Conservation (phyloP, 1,140 invertebrate genomes). For the Geopemphigus sp. region DNA sequence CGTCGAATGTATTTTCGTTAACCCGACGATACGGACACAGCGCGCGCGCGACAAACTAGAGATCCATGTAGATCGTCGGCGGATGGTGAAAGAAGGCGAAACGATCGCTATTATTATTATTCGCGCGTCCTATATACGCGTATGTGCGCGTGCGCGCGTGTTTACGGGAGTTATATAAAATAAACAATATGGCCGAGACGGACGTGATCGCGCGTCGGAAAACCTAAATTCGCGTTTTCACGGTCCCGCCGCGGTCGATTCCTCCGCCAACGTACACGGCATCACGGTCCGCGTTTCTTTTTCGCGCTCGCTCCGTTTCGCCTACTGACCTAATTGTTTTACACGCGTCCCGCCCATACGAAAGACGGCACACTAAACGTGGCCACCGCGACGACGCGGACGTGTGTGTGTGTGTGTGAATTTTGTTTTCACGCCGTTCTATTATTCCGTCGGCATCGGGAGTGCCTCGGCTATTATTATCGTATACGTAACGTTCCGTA, state of each 20-base stretch:
- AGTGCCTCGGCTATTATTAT: too few species aligned
- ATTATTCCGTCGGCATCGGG: not conserved
- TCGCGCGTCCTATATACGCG: not conserved
- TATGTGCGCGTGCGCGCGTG: not conserved
- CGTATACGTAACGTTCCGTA: too few species aligned
- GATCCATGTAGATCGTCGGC: too few species aligned
- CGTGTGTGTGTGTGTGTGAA: slow-evolving; percentile 1
- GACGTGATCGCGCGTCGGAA: slow-evolving; percentile 7
- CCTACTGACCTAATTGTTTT: slow-evolving; percentile 43
- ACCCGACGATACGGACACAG: too few species aligned
- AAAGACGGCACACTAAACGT: slow-evolving; percentile 15
- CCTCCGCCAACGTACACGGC: not conserved
- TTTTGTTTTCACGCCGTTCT: not conserved
- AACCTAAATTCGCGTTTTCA: slow-evolving; percentile 45
- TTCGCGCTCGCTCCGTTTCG: slow-evolving; percentile 17
- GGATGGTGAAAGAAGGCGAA: not conserved
- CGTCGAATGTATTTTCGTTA: too few species aligned
- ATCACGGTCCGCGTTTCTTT: not conserved
- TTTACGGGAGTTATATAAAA: slow-evolving; percentile 39
- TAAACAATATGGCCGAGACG: slow-evolving; percentile 48
- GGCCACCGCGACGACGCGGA: not conserved
- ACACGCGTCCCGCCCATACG: not conserved
- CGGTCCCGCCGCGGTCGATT: slow-evolving; percentile 19
- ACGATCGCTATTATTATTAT: slow-evolving; percentile 14
- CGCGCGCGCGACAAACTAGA: too few species aligned